phyloP scores from a whole-genome alignment of 1,140 invertebrate genomes.

The Spodoptera litura region DNA sequence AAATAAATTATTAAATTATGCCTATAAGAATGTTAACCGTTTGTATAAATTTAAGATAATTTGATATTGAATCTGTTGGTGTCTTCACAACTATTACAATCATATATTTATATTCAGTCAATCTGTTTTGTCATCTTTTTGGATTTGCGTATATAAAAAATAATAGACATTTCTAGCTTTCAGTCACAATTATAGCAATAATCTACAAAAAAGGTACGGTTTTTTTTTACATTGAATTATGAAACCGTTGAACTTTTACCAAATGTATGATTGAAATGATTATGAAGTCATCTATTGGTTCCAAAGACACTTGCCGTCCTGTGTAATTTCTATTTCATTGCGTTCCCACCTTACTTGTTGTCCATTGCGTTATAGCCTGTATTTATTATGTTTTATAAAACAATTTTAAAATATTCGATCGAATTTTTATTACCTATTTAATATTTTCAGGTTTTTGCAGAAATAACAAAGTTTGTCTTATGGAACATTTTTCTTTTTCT shows the following conservation, averaged over 20 bases:
- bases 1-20: background rate
- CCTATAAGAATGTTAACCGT: constrained; percentile 27
- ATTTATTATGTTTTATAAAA: constrained; percentile 85
- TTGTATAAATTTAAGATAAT: constrained; percentile 24
- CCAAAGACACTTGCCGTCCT: constrained; percentile 76
- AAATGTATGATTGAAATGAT: constrained; percentile 25
- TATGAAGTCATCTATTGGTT: constrained; percentile 45
- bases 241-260: no score
- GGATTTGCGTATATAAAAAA: no score
- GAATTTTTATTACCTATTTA: constrained; percentile 1
- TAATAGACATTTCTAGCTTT: no score
- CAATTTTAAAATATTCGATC: constrained; percentile 57
- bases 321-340: constrained; percentile 61
- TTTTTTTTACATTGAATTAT: no score
- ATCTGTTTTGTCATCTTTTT: no score
- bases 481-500: no score
- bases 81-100: constrained; percentile 9
- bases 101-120: background rate
- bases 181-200: no score
- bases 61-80: constrained; percentile 35
- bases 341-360: constrained; percentile 81
- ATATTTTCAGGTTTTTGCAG: background rate
- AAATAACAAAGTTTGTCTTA: no score
- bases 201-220: no score
- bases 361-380: constrained; percentile 79